phyloP scores from a whole-genome alignment of 2,888 invertebrate genomes.

The Drosophila incognita region DNA sequence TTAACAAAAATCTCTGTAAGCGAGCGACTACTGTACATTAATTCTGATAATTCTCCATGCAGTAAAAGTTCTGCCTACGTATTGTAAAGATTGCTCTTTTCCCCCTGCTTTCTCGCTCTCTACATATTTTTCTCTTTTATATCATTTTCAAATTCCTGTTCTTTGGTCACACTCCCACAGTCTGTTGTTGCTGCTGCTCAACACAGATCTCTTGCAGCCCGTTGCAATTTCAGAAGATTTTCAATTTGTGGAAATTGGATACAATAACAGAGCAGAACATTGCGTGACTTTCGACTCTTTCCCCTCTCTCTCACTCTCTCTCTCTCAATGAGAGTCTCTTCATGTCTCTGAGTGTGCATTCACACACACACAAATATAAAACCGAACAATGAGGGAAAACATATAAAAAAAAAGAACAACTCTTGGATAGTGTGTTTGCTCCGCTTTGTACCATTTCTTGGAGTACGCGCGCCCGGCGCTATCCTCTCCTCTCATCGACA shows the following conservation, averaged over 20 bases:
- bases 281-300: constrained; percentile 42
- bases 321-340: constrained; percentile 22
- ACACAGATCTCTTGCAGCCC: constrained; percentile 35
- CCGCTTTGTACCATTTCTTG: constrained; percentile 57
- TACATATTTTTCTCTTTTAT: neutral
- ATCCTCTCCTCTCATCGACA: constrained; percentile 55
- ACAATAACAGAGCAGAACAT: constrained; percentile 58
- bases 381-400: constrained; percentile 37
- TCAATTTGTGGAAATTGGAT: constrained; percentile 57
- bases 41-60: neutral
- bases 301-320: constrained; percentile 34
- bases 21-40: neutral
- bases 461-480: constrained; percentile 55
- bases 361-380: constrained; percentile 38
- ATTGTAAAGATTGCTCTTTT: neutral
- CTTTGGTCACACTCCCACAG: constrained; percentile 9
- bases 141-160: neutral
- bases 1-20: neutral
- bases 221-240: constrained; percentile 36
- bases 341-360: constrained; percentile 28
- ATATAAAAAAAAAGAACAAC: constrained; percentile 30
- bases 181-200: constrained; percentile 8
- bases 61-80: neutral
- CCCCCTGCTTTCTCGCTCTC: neutral
- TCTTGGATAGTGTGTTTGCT: constrained; percentile 53